Conservation (phyloP, 2,797 vertebrate species). For the Anabas testudineus region DNA sequence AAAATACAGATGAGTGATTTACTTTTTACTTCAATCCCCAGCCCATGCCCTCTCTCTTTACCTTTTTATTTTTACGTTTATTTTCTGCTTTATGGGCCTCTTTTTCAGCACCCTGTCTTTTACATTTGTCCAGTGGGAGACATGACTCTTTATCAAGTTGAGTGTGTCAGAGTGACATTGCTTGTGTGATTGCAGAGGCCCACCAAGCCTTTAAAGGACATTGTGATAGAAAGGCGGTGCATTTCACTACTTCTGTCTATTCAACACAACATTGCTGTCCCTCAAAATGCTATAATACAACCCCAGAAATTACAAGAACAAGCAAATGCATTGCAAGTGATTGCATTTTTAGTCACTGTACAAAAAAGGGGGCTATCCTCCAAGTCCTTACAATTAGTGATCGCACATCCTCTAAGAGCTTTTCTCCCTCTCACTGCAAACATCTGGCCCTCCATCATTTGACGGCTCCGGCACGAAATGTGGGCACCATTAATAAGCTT, state of each 20-base stretch:
- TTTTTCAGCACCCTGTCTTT: conserved; percentile 32
- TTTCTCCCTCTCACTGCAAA: conserved; percentile 34
- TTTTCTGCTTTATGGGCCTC: conserved; percentile 27
- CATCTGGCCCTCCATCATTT: conserved; percentile 62
- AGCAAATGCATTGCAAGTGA: not conserved
- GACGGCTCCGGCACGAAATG: conserved; percentile 43
- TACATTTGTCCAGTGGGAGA: conserved; percentile 20
- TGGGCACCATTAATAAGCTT: conserved; percentile 62
- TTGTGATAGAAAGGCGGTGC: not conserved
- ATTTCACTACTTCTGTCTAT: not conserved
- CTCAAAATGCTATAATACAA: conserved; percentile 26
- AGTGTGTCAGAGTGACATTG: conserved; percentile 43
- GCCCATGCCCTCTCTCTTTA: conserved; percentile 33
- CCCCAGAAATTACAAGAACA: not conserved
- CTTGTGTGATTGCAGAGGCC: conserved; percentile 22
- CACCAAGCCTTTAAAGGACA: conserved; percentile 42
- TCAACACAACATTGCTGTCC: conserved; percentile 9
- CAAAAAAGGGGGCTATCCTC: conserved; percentile 25
- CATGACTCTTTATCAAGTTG: conserved; percentile 37
- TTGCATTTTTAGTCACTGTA: conserved; percentile 20
- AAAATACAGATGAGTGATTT: conserved; percentile 41
- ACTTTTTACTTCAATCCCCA: conserved; percentile 22
- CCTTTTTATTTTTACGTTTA: conserved; percentile 16
- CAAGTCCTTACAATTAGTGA: conserved; percentile 53
- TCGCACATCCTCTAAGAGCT: conserved; percentile 41